Percentiles rank a stretch among this genome's conserved stretches.
Evolutionary conservation across 2,888 invertebrate genomes (phyloP).

Genomic region (Cataglyphis altisquamis): DNA sequence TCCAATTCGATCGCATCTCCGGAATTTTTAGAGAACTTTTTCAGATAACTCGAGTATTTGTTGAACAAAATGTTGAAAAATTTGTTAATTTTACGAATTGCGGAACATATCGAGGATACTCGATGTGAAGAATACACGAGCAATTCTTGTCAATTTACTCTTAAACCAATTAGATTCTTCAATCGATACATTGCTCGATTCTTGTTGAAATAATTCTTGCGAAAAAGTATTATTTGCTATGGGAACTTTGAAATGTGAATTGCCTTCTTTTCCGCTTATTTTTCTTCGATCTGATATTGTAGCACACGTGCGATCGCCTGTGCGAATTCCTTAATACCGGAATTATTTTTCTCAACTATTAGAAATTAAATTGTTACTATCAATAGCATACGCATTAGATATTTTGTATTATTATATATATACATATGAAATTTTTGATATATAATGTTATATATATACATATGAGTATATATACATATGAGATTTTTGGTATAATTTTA

Average conservation of each 20-base stretch:
- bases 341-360: background rate
- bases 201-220: background rate
- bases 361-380: conserved; percentile 1
- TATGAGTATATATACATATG: background rate
- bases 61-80: background rate
- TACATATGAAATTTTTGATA: background rate
- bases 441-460: background rate
- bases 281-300: conserved; percentile 9
- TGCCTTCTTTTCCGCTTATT: background rate
- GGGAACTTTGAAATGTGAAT: conserved; percentile 9
- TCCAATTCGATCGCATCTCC: background rate
- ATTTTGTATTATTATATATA: background rate
- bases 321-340: background rate
- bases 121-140: background rate
- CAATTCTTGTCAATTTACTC: background rate
- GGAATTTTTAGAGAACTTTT: conserved; percentile 8
- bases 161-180: background rate
- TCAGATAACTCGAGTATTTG: background rate
- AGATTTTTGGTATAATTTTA: background rate
- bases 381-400: background rate
- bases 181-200: background rate
- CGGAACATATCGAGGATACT: background rate
- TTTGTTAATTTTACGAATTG: background rate
- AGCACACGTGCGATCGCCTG: background rate
- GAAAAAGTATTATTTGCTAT: background rate